Evolutionary conservation across 2,888 invertebrate species (phyloP).

Genomic region (Drosophila rellima): DNA sequence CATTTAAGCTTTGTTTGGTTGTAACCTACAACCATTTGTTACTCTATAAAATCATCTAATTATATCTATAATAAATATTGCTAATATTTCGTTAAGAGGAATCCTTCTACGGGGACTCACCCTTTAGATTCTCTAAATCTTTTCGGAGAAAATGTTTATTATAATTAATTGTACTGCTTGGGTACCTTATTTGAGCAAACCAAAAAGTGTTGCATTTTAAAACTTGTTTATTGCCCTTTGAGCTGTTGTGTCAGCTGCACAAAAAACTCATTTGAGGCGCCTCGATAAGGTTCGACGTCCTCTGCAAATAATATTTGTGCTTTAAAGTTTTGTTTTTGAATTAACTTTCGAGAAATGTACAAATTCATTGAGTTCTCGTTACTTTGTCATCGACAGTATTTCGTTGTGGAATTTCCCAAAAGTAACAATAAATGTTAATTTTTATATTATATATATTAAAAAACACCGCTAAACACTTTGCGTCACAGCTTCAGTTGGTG

Average conservation of each 20-base stretch:
- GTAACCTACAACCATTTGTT: background rate
- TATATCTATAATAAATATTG: background rate
- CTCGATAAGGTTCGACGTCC: constrained; percentile 44
- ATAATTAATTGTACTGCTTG: constrained; percentile 1
- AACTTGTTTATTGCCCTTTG: constrained; percentile 33
- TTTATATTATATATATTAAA: constrained; percentile 9
- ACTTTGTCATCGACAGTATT: constrained; percentile 14
- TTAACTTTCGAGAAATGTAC: constrained; percentile 15
- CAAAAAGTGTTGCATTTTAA: background rate
- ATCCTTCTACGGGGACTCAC: background rate
- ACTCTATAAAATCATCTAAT: background rate
- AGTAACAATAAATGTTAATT: constrained; percentile 11
- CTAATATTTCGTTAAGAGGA: background rate
- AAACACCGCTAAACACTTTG: constrained; percentile 19
- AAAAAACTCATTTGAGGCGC: constrained; percentile 8
- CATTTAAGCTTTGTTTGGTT: too few relatives aligned
- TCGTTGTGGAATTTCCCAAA: constrained; percentile 24
- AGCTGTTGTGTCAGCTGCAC: constrained; percentile 21
- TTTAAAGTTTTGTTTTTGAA: background rate
- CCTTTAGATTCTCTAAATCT: background rate
- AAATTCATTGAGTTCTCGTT: constrained; percentile 18
- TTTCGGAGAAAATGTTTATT: constrained; percentile 1
- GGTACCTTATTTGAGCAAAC: background rate
- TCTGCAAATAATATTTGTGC: constrained; percentile 13
- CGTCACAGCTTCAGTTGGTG: constrained; percentile 14